Conservation (phyloP, 2,888 invertebrate genomes). For the Latrodectus elegans region DNA sequence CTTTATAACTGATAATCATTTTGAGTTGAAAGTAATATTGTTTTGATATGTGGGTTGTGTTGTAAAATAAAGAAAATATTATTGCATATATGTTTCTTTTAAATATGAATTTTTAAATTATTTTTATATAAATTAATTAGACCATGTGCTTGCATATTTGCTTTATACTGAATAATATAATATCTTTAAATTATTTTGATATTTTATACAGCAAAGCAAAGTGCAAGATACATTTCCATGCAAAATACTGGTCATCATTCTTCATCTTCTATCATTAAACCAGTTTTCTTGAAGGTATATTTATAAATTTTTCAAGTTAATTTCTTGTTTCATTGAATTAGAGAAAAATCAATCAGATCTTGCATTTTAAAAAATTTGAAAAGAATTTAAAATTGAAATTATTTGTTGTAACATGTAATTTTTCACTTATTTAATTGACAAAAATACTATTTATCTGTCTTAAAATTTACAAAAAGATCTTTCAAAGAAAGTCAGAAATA, state of each 20-base stretch:
- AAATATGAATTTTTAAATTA: not conserved
- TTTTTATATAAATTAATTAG: not conserved
- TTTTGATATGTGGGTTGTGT: too few species aligned
- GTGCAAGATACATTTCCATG: conserved; percentile 10
- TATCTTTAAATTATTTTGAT: conserved; percentile 3
- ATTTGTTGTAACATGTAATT: too few species aligned
- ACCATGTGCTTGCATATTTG: not conserved
- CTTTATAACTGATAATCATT: too few species aligned
- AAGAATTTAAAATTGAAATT: too few species aligned
- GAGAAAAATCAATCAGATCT: too few species aligned
- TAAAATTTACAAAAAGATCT: too few species aligned
- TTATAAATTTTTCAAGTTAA: not conserved
- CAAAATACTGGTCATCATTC: conserved; percentile 8
- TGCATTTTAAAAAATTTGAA: too few species aligned
- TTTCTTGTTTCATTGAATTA: not conserved
- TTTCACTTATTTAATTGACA: too few species aligned
- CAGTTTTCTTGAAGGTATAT: conserved; percentile 50
- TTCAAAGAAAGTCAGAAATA: too few species aligned
- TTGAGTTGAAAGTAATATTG: too few species aligned
- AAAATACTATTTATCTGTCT: too few species aligned
- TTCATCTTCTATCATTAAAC: conserved; percentile 13
- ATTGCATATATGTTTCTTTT: not conserved
- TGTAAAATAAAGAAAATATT: not conserved
- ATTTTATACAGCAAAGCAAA: conserved; percentile 39
- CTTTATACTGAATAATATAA: not conserved